Percentiles rank a stretch among this genome's conserved stretches.
These are phyloP conservation scores for Montifringilla adamsi DNA, from an alignment of 2,113 vertebrate species.

Conservation along the genomic window DNA sequence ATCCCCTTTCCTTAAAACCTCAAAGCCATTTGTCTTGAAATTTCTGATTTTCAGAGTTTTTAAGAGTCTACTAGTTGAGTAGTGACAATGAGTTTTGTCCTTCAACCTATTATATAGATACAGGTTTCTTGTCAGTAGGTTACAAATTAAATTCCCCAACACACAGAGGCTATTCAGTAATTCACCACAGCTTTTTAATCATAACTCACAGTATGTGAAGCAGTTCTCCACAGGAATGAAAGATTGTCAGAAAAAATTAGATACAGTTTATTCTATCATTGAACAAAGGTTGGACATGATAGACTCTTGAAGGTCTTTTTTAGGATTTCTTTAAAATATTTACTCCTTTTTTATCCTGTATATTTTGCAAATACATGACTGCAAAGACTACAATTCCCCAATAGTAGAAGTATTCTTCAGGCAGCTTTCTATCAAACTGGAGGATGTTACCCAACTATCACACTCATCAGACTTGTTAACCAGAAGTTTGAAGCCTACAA, in stretches of 20 bases:
- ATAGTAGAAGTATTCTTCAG: background rate
- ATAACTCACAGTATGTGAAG: constrained; percentile 58
- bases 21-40: background rate
- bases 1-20: background rate
- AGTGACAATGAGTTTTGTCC: background rate
- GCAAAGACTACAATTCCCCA: background rate
- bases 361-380: background rate
- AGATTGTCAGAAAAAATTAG: background rate
- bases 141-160: constrained; percentile 41
- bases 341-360: background rate
- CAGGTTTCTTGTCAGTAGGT: constrained; percentile 5
- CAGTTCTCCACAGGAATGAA: constrained; percentile 14
- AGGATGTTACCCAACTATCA: constrained; percentile 11
- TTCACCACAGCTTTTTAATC: constrained; percentile 55
- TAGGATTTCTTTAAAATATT: background rate
- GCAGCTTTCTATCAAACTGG: background rate
- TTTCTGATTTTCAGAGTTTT: background rate
- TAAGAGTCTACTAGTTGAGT: background rate
- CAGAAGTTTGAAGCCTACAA: constrained; percentile 16
- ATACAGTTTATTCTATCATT: background rate
- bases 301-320: background rate
- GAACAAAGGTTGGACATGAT: background rate
- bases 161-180: background rate
- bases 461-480: constrained; percentile 7
- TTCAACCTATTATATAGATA: background rate